Conservation (phyloP, 2,888 invertebrate species). For the Laspeyria flexula region DNA sequence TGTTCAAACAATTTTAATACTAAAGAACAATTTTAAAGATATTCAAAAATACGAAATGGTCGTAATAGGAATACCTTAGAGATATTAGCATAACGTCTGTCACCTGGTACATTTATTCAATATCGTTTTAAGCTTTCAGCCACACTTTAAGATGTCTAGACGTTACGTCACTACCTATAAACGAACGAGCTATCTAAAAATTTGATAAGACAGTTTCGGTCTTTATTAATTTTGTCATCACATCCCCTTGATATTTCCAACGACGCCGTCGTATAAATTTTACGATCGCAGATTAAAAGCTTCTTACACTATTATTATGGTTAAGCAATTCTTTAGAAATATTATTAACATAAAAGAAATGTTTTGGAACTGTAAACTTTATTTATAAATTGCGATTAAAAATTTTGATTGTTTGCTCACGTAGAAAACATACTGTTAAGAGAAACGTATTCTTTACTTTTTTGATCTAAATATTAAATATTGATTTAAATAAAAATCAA, state of each 20-base stretch:
- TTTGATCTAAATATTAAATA: too few relatives aligned
- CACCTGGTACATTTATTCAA: neutral
- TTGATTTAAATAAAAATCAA: too few relatives aligned
- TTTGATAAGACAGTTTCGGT: neutral
- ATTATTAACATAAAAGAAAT: neutral
- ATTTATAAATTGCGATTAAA: neutral
- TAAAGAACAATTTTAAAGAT: too few relatives aligned
- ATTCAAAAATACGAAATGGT: too few relatives aligned
- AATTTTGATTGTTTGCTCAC: too few relatives aligned
- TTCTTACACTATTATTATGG: slow-evolving; percentile 11
- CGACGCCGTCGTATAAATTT: slow-evolving; percentile 15
- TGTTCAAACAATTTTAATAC: too few relatives aligned
- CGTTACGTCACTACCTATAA: neutral
- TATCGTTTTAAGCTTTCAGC: neutral
- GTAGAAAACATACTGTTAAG: too few relatives aligned
- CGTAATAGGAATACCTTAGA: too few relatives aligned
- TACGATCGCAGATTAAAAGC: slow-evolving; percentile 15
- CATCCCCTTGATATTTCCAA: slow-evolving; percentile 7
- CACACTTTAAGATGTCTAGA: neutral
- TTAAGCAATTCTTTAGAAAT: neutral
- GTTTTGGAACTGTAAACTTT: neutral
- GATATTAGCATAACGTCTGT: too few relatives aligned
- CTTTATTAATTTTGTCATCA: slow-evolving; percentile 10
- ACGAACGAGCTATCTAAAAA: neutral
- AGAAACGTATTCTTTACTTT: too few relatives aligned